Evolutionary conservation across 2,113 vertebrate genomes (phyloP).

Genomic region (Turdus rufiventris): DNA sequence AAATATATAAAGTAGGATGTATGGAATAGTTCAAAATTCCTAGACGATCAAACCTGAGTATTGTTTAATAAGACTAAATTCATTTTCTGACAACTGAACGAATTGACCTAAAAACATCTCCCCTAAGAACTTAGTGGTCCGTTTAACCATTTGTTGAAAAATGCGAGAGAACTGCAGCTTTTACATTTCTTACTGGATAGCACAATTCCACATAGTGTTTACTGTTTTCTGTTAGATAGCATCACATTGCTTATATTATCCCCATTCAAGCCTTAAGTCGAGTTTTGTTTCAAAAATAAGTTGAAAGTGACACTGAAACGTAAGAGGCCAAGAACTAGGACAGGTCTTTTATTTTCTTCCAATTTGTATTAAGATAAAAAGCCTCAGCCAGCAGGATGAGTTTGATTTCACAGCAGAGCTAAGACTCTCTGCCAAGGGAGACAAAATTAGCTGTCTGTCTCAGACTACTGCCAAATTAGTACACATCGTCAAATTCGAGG

Average conservation of each 20-base stretch:
- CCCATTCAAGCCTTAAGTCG: conserved; percentile 61
- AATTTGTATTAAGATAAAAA: neutral
- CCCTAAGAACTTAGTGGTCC: conserved; percentile 70
- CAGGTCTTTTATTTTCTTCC: conserved; percentile 2
- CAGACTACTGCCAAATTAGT: neutral
- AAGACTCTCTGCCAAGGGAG: neutral
- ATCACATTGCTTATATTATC: conserved; percentile 65
- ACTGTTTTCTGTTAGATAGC: conserved; percentile 64
- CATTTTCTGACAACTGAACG: conserved; percentile 62
- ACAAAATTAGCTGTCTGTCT: neutral
- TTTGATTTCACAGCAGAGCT: neutral
- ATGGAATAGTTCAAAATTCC: conserved; percentile 66
- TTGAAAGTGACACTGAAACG: conserved; percentile 39
- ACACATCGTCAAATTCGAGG: neutral
- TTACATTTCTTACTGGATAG: conserved; percentile 56
- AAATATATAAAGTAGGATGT: conserved; percentile 69
- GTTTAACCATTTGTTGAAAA: conserved; percentile 72
- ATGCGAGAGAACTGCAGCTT: conserved; percentile 33
- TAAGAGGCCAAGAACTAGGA: conserved; percentile 49
- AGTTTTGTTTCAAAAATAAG: conserved; percentile 50
- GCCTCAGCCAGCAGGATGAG: conserved; percentile 4
- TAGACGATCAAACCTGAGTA: conserved; percentile 75
- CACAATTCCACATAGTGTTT: conserved; percentile 65
- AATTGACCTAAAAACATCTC: conserved; percentile 75
- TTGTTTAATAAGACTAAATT: conserved; percentile 62